phyloP scores from a whole-genome alignment of 2,888 invertebrate species.

The Ophioninae sp. region DNA sequence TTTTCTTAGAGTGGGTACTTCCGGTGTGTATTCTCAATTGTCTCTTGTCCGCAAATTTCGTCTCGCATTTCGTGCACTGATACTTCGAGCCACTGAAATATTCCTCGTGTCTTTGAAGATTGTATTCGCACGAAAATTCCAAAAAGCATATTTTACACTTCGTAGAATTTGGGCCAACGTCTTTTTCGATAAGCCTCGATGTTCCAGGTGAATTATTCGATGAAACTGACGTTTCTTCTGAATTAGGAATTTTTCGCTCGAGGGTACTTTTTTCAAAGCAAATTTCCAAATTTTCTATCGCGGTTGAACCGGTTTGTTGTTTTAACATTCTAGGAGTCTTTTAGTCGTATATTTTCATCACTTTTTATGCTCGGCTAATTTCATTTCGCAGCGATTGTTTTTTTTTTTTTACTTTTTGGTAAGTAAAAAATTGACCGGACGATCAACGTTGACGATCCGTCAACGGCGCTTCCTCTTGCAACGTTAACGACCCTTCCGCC shows the following conservation, averaged over 20 bases:
- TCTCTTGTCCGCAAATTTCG: conserved; percentile 18
- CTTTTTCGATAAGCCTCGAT: not conserved
- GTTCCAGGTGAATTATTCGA: not conserved
- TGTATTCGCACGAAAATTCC: not conserved
- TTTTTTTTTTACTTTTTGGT: not conserved
- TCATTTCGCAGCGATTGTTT: not conserved
- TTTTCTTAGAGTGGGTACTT: not conserved
- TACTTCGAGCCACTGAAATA: not conserved
- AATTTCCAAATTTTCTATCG: not conserved
- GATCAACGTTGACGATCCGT: not conserved
- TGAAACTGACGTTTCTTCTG: not conserved
- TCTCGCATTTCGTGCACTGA: conserved; percentile 24
- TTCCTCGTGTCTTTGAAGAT: conserved; percentile 18
- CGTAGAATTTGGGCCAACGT: not conserved
- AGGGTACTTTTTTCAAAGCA: not conserved
- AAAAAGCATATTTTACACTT: conserved; percentile 30
- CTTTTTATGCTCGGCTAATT: not conserved
- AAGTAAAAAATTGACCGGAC: not conserved
- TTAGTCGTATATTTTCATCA: not conserved
- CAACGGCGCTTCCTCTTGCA: not conserved
- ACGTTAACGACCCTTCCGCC: not conserved
- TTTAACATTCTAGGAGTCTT: not conserved
- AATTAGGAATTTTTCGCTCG: not conserved
- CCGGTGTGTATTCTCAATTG: conserved; percentile 23
- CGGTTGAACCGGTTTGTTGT: not conserved